Base-by-base conservation (phyloP, 2,888 invertebrate genomes). In the Harpalus rubripes region DNA sequence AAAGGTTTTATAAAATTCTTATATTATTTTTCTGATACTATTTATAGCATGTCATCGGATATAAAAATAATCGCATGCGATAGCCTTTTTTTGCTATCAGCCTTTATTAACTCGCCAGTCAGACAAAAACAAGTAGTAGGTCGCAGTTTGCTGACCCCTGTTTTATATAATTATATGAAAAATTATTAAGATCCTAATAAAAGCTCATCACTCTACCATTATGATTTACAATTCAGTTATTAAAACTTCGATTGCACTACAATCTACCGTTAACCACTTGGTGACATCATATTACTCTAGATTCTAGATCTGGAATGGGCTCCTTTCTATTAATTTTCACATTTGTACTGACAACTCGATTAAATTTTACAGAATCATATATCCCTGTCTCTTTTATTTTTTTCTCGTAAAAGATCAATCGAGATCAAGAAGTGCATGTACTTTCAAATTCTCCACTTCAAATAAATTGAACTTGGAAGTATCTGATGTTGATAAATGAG, bases 271-370 rank as follows among this genome's bases (percentile, higher is more conserved):
- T 26, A 26, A 63, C 22, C 26, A 63, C 18, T 22, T 4, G 16
- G 41, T 41, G 68, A 68, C 41, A 39, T 68, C 68, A 68, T 39
- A n/a, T n/a, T 39, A 39, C 10, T 32, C 68, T 41, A 68, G 68
- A 32, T 32, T 68, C 39, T 59, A 59, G 18, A 59, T 59, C 15
- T 59, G 15, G n/a, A 26, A 39, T 26, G n/a, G 15, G 10, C 39
- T 39, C 68, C 39, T 68, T 68, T 68, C 68, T 68, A 68, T 8
- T 39, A 39, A 32, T 68, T 68, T 32, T 68, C 32, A 68, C 68
- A 68, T 68, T n/a, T 32, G 26, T 7, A 3, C 68, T 68, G 68
- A 68, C 68, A 68, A 15, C n/a, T 12, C 61, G 61, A 22, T 61
- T 61, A 61, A 61, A 22, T 22, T 7, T 22, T 22, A 7, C 32